Base-by-base conservation (phyloP, 2,797 vertebrate genomes). In the Girardinus metallicus region DNA sequence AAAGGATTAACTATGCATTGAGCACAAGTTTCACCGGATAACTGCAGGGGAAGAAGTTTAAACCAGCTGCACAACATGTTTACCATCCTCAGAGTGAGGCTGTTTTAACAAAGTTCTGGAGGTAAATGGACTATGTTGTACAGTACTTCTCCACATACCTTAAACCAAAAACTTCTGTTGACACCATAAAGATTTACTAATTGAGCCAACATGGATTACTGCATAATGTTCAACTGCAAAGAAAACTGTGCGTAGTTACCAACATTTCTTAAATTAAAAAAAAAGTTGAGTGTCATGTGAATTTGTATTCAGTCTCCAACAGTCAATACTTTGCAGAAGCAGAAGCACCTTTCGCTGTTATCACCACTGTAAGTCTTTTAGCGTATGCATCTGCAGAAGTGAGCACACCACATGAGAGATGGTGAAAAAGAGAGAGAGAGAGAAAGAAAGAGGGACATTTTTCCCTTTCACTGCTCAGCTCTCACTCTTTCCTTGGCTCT, bases 1-100 rank as follows among this genome's bases (percentile, higher is more conserved):
- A 74, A 78, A 77, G 15, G 15, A 75, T 80, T 11, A 60, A 70
- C 7, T 64, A 64, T 41, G 34, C 10, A 82, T 36, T 31, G 12
- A 5, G 9, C 66, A 43, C 55, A 62, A 41, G 72, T 79, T 43
- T 73, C 10, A 18, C 26, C 39, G 39, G 29, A 49, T 41, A 10
- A 36, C 46, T 10, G 15, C 34, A 43, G 68, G 34, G 57, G 12
- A 49, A 46, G 31, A 47, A 49, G 15, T 0, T 70, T 15, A 68
- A 76, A 77, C 2, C 4, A 64, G 60, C 0, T 1, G 3, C 70
- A 43, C 5, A 62, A 79, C 10, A 29, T n/a, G 26, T 83, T 57
- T 57, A 36, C 15, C 13, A 29, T 64, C 41, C 43, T 62, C 60
- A 68, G 70, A 81, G 9, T 0, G 15, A 41, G 46, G 70, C 4